Base-by-base conservation (phyloP, 2,888 invertebrate species). In the Chrysolina haemoptera region DNA sequence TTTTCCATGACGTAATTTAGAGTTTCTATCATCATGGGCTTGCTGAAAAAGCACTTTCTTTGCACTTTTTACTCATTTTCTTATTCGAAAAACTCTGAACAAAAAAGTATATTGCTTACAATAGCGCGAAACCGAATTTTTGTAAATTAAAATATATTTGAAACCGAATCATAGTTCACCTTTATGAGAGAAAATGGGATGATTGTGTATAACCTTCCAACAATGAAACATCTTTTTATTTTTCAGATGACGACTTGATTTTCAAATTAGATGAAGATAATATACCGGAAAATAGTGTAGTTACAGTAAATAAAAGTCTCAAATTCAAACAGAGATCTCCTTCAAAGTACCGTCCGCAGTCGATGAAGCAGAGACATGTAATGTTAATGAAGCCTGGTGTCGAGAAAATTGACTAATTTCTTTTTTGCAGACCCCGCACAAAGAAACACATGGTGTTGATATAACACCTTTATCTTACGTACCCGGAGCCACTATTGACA, bases 251-350 rank as follows among this genome's bases (percentile, higher is more conserved):
- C 48, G 96, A 96, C 80, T 92, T 96, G 85, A 96, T 96, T 86
- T 96, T 96, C 86, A 92, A 92, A 18, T 88, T 96, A 81, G 96
- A 96, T 79, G 96, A 95, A 81, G 95, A 95, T 83, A 92, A 93
- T 78, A 86, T 88, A 78, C 85, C 86, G 5, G 89, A 89, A 50
- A 79, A 75, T 59, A 79, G 78, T 59, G 70, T 76, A 18, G 64
- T 82, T 27, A 76, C 77, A 18, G 80, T 78, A 78, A 85, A 87
- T 77, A 85, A 88, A 63, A 78, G 74, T 16, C 86, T 89, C 65
- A 91, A 90, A 80, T 82, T 88, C 74, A 87, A 90, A 66, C 90
- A 90, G 69, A 90, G 89, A 73, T 92, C 92, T 12, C 91, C 92
- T 11, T 87, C 89, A 16, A 87, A 90, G 72, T 83, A 86, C 53